These are phyloP conservation scores for Endotricha flammealis DNA, from an alignment of 2,888 invertebrate genomes.

Conservation along the genomic window DNA sequence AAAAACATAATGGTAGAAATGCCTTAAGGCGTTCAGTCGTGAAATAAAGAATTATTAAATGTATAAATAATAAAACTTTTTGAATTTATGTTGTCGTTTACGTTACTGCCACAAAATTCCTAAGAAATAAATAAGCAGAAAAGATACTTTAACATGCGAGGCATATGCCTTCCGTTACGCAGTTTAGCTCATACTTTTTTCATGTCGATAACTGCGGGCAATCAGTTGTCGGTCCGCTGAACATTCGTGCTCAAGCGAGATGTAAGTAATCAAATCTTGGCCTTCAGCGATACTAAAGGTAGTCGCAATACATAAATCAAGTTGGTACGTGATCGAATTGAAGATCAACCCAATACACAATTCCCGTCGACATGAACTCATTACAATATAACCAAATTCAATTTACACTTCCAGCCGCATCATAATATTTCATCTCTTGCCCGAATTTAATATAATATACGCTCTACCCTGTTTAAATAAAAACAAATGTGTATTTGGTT, in stretches of 20 bases:
- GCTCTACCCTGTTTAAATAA: conserved; percentile 40
- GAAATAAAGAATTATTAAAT: too few relatives aligned
- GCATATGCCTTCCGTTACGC: conserved; percentile 14
- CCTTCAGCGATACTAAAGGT: conserved; percentile 54
- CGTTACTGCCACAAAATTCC: too few relatives aligned
- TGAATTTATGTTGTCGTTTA: too few relatives aligned
- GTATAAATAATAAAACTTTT: too few relatives aligned
- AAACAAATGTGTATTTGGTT: conserved; percentile 27
- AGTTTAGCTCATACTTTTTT: conserved; percentile 32
- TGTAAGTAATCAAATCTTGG: conserved; percentile 63
- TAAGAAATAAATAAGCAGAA: too few relatives aligned
- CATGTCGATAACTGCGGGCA: conserved; percentile 34
- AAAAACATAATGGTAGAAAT: too few relatives aligned
- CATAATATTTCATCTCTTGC: conserved; percentile 61
- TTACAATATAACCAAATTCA: conserved; percentile 73
- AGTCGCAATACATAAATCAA: conserved; percentile 71
- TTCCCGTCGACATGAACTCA: conserved; percentile 64
- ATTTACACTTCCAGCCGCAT: conserved; percentile 62
- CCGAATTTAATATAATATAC: conserved; percentile 44
- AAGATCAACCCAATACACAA: conserved; percentile 66
- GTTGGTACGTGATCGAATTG: conserved; percentile 69
- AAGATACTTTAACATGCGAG: not conserved
- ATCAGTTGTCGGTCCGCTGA: conserved; percentile 44
- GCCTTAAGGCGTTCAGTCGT: too few relatives aligned
- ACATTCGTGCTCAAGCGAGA: conserved; percentile 39